Percentiles rank a stretch among this genome's conserved stretches.
Evolutionary conservation across 2,797 vertebrate genomes (phyloP).

Genomic region (Acridotheres tristis): DNA sequence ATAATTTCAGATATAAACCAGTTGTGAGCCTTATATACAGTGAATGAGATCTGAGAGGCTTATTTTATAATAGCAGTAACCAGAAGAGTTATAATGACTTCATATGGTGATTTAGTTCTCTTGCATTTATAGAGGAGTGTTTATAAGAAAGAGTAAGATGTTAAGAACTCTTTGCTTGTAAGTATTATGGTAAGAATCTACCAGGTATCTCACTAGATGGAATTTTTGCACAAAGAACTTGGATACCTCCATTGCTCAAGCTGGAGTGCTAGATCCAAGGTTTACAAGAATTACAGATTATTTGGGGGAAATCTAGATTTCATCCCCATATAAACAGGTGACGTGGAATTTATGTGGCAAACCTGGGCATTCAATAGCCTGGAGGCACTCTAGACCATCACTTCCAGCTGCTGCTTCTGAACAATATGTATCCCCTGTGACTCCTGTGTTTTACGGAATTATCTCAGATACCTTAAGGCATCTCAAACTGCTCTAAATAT

Average conservation of each 20-base stretch:
- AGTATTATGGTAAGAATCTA: neutral
- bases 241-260: neutral
- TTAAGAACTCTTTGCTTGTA: neutral
- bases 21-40: rapidly evolving
- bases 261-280: neutral
- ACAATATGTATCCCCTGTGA: neutral
- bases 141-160: neutral
- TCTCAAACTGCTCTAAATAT: neutral
- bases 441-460: neutral
- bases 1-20: neutral
- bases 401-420: neutral
- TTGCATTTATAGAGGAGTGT: neutral
- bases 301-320: neutral
- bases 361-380: neutral
- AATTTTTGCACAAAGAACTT: neutral
- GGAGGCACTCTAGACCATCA: neutral
- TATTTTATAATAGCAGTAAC: neutral
- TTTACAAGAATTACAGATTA: neutral
- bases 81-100: neutral
- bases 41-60: neutral
- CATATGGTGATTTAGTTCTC: neutral
- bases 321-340: neutral
- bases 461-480: neutral
- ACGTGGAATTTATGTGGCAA: neutral
- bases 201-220: neutral